phyloP scores from a whole-genome alignment of 2,888 invertebrate genomes.

The Coremacera marginata region DNA sequence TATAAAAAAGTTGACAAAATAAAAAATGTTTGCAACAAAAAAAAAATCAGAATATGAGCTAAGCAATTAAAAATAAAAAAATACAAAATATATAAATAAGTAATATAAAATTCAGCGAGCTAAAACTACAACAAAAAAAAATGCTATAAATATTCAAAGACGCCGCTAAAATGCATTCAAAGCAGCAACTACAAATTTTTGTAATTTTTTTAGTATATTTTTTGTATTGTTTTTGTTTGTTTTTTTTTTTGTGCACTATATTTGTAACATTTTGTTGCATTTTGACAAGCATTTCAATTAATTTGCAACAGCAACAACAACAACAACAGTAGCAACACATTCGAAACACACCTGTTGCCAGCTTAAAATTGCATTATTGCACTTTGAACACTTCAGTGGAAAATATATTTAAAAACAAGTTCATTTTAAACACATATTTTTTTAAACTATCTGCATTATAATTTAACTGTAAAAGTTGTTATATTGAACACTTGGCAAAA shows the following conservation, averaged over 20 bases:
- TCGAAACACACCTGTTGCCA: slow-evolving; percentile 17
- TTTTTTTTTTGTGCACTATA: not conserved
- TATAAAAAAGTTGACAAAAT: not conserved
- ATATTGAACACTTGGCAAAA: too few relatives aligned
- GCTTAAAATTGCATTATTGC: not conserved
- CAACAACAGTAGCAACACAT: not conserved
- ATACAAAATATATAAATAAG: not conserved
- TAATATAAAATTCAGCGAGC: not conserved
- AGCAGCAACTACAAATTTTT: slow-evolving; percentile 13
- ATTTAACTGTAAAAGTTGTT: too few relatives aligned
- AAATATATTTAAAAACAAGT: not conserved
- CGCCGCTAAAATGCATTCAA: not conserved
- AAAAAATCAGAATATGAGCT: not conserved
- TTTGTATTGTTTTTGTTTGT: not conserved
- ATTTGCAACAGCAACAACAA: not conserved
- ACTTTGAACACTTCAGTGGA: not conserved
- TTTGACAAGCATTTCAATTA: slow-evolving; percentile 4
- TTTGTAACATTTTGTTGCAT: not conserved
- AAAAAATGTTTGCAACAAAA: not conserved
- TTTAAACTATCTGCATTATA: too few relatives aligned
- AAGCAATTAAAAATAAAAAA: not conserved
- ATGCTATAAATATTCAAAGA: slow-evolving; percentile 10
- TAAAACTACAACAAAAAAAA: not conserved
- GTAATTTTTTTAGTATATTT: not conserved
- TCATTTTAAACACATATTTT: not conserved